Base-by-base conservation (phyloP, 2,113 vertebrate genomes). In the Benitochromis conjunctus region DNA sequence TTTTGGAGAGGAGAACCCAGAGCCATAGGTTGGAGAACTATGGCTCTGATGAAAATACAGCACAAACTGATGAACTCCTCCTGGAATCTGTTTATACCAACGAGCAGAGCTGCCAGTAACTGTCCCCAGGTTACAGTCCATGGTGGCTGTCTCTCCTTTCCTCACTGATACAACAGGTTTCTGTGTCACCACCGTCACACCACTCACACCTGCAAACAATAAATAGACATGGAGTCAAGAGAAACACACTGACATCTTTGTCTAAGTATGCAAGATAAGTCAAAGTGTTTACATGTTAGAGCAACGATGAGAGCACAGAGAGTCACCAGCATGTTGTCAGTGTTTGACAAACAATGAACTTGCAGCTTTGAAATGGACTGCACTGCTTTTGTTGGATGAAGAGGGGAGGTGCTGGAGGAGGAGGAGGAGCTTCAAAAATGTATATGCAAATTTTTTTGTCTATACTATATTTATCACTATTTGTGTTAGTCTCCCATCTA, bases 251-350 rank as follows among this genome's bases (percentile, higher is more conserved):
- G 12, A 9, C 0, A 38, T 38, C 0, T 0, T 3, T 34, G 19
- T 41, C 5, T 21, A 13, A 13, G 19, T 71, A 7, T 6, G n/a
- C 7, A 46, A 31, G 36, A 6, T 24, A 46, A 48, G 43, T 82
- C 79, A 60, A 31, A 1, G 14, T 56, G 7, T 76, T 88, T 85
- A 89, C 89, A 92, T 89, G 90, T 83, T 19, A 94, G 90, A 88
- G 86, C 83, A 86, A 89, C 0, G 60, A 92, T 80, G 79, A 94
- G 92, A 87, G 85, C 26, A 86, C 62, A 92, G 82, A 95, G 74
- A n/a, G 64, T 91, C 83, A 60, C 64, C 89, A 94, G 90, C 91
- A 94, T 95, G 92, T 82, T 93, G 84, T 80, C 85, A 86, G 82
- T 86, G 93, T 90, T 3, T 60, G n/a, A 34, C 78, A 5, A 34